phyloP scores from a whole-genome alignment of 2,888 invertebrate genomes.

The Mongoloraphidia duomilia region DNA sequence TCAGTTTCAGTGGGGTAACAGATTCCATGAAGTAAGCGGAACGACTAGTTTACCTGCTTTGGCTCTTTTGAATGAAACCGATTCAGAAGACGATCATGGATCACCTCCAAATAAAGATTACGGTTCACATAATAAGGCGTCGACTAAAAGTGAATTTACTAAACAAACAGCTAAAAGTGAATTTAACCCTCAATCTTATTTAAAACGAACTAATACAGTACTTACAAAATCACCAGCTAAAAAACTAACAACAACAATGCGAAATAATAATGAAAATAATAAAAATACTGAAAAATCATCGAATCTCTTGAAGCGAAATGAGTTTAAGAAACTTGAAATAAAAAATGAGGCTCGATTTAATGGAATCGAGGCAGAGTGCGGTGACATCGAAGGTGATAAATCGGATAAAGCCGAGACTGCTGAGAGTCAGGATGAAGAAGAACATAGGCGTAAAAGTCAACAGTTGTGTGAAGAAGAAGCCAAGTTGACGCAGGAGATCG shows the following conservation, averaged over 20 bases:
- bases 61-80: constrained; percentile 29
- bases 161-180: neutral
- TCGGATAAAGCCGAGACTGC: constrained; percentile 35
- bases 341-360: neutral
- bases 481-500: constrained; percentile 56
- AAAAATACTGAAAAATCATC: neutral
- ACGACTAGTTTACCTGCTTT: constrained; percentile 70
- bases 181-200: neutral
- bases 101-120: no score
- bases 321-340: neutral
- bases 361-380: constrained; percentile 9
- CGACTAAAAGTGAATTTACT: neutral
- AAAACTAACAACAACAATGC: neutral
- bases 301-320: neutral
- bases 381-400: constrained; percentile 27
- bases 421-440: constrained; percentile 44
- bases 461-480: constrained; percentile 62
- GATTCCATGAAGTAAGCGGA: constrained; percentile 70
- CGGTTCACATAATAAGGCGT: neutral
- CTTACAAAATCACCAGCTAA: neutral
- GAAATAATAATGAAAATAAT: neutral
- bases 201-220: constrained; percentile 4
- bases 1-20: constrained; percentile 56
- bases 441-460: constrained; percentile 51
- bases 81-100: constrained; percentile 8